Conservation (phyloP, 2,113 vertebrate genomes). For the Alouatta palliata region DNA sequence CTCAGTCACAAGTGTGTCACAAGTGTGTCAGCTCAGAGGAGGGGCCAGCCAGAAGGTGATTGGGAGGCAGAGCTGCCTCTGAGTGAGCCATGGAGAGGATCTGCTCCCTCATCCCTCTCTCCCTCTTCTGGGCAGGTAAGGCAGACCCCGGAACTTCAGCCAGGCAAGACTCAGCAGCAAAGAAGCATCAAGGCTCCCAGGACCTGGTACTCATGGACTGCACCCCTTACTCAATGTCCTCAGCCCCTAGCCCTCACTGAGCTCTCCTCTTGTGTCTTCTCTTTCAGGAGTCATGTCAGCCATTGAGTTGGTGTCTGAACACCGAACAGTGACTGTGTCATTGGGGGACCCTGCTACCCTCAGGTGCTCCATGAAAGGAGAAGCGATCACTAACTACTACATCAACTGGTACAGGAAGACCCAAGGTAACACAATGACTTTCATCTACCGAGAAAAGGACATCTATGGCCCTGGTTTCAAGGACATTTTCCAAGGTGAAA, state of each 20-base stretch:
- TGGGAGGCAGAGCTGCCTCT: background rate
- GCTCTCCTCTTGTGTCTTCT: background rate
- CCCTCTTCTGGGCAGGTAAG: slow-evolving; percentile 37
- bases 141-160: background rate
- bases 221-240: background rate
- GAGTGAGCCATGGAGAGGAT: background rate
- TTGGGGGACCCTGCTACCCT: background rate
- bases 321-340: background rate
- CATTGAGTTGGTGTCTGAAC: background rate
- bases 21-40: background rate
- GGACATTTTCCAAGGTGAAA: background rate
- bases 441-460: slow-evolving; percentile 6
- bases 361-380: background rate
- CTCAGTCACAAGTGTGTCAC: background rate
- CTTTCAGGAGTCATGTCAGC: slow-evolving; percentile 26
- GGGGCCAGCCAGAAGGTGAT: background rate
- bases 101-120: background rate
- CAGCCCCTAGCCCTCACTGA: background rate
- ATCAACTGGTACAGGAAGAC: slow-evolving; percentile 38
- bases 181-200: background rate
- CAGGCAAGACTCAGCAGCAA: background rate
- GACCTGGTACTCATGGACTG: too few species aligned
- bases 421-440: background rate
- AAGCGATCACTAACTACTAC: background rate
- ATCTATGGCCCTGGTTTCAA: background rate